These are phyloP conservation scores for Penaeus monodon DNA, from an alignment of 2,888 invertebrate species.

Conservation along the genomic window DNA sequence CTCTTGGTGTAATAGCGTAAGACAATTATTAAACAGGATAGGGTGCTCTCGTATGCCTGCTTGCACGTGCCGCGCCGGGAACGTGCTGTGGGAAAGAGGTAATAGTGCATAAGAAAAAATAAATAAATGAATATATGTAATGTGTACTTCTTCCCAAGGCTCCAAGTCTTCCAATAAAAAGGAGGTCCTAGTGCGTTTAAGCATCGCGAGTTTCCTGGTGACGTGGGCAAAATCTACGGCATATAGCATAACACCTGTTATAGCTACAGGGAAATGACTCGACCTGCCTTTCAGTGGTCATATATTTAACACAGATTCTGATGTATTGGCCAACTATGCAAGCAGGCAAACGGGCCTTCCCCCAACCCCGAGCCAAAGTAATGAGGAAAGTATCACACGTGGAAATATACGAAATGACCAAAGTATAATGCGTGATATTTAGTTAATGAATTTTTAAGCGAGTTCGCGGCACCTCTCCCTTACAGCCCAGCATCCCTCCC, in stretches of 20 bases:
- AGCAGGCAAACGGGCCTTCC: conserved; percentile 3
- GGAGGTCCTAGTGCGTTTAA: neutral
- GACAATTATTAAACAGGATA: no score
- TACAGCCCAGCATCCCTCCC: conserved; percentile 27
- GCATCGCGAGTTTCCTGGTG: conserved; percentile 17
- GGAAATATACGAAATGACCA: no score
- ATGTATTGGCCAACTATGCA: neutral
- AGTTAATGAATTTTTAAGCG: conserved; percentile 34
- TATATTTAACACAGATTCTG: neutral
- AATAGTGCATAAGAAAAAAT: neutral
- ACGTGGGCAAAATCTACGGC: neutral
- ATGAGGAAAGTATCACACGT: no score
- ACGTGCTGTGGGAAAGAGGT: no score
- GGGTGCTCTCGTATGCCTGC: no score
- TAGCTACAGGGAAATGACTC: conserved; percentile 1
- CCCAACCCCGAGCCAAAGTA: no score
- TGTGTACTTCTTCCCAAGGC: neutral
- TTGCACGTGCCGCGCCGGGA: no score
- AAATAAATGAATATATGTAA: neutral
- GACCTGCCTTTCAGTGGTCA: neutral
- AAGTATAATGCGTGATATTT: conserved; percentile 7
- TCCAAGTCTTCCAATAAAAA: neutral
- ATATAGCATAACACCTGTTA: conserved; percentile 17
- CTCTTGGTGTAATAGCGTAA: no score
- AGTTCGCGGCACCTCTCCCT: conserved; percentile 32